A percentile compares a stretch with the other conserved stretches of the same genome.
Evolutionary conservation across 2,888 invertebrate genomes (phyloP).

Genomic region (Polyommatus icarus): DNA sequence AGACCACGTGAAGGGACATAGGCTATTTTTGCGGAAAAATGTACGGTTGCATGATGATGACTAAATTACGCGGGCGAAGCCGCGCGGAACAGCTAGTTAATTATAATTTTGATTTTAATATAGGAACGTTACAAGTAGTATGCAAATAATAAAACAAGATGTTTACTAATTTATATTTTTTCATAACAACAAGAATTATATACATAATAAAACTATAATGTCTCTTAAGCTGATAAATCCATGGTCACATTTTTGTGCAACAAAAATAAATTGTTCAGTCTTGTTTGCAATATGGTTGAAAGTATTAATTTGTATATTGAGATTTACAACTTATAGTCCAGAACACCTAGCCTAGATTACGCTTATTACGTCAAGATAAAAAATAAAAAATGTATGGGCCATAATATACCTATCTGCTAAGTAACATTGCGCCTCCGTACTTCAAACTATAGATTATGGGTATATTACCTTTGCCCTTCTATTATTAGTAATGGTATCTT

Average conservation of each 20-base stretch:
- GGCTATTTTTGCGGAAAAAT: too few relatives aligned
- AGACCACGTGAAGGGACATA: too few relatives aligned
- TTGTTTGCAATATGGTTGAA: background rate
- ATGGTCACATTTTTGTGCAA: conserved; percentile 18
- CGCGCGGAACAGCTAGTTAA: too few relatives aligned
- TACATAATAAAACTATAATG: conserved; percentile 3
- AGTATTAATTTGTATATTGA: background rate
- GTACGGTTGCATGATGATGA: too few relatives aligned
- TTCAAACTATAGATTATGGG: background rate
- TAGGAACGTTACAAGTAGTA: too few relatives aligned
- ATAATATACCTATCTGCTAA: too few relatives aligned
- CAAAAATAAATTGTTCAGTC: conserved; percentile 17
- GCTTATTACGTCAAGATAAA: background rate
- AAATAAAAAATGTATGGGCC: too few relatives aligned
- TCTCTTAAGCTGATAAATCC: background rate
- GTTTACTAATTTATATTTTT: background rate
- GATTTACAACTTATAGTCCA: background rate
- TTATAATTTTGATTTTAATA: too few relatives aligned
- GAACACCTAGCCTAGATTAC: background rate
- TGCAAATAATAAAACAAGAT: background rate
- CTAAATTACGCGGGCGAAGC: too few relatives aligned
- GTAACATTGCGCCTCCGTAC: too few relatives aligned
- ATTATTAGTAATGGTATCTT: background rate
- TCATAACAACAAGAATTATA: conserved; percentile 1
- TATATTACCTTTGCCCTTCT: background rate